phyloP scores from a whole-genome alignment of 2,113 vertebrate species.

The Hippocampus comes region DNA sequence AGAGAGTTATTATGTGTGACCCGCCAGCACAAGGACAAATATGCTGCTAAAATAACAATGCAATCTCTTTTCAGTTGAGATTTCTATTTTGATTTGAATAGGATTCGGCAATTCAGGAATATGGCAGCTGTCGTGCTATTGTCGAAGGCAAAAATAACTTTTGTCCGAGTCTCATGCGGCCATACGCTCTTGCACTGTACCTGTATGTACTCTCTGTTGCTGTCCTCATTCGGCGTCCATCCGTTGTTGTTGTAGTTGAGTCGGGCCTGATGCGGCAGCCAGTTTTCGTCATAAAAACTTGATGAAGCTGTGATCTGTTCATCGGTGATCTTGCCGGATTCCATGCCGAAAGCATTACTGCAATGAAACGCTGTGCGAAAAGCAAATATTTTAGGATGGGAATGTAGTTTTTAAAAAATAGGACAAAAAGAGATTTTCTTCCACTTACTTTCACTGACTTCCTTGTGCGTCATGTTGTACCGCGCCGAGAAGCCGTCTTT shows the following conservation, averaged over 20 bases:
- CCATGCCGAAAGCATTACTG: slow-evolving; percentile 89
- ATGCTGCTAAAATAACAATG: slow-evolving; percentile 15
- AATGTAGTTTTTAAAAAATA: background rate
- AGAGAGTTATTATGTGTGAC: slow-evolving; percentile 41
- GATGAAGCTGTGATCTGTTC: slow-evolving; percentile 93
- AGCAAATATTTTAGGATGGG: background rate
- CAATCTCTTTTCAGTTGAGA: slow-evolving; percentile 20
- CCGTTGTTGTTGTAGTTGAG: slow-evolving; percentile 91
- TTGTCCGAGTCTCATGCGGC: background rate
- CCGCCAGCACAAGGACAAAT: slow-evolving; percentile 25
- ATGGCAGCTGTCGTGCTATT: background rate
- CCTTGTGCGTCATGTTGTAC: slow-evolving; percentile 90
- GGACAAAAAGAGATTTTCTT: background rate
- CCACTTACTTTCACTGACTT: slow-evolving; percentile 85
- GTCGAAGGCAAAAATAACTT: background rate
- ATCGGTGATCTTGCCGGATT: slow-evolving; percentile 88
- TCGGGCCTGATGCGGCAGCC: slow-evolving; percentile 89
- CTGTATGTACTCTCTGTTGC: slow-evolving; percentile 93
- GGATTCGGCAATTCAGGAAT: background rate
- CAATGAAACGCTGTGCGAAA: slow-evolving; percentile 84
- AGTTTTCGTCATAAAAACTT: slow-evolving; percentile 82
- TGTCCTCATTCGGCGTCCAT: slow-evolving; percentile 93
- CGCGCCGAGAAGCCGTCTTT: slow-evolving; percentile 95
- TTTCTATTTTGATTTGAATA: slow-evolving; percentile 1
- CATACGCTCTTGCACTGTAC: slow-evolving; percentile 54